Base-by-base conservation (phyloP, 1,140 invertebrate species). In the Pachypsylla venusta region DNA sequence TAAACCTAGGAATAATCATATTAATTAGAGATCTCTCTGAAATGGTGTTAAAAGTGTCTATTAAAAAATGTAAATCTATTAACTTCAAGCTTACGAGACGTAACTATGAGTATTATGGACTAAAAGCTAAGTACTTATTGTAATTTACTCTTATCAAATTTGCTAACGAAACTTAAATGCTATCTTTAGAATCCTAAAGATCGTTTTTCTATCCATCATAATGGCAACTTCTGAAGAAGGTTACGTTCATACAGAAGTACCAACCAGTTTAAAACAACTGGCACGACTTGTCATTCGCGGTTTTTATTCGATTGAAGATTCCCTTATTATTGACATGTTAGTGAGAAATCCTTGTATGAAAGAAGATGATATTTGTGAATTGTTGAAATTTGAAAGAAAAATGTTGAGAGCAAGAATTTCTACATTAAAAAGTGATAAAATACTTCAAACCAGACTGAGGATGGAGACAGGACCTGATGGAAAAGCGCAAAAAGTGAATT, bases 311-410 rank as follows among this genome's bases (percentile, higher is more conserved):
- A 85, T 90, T 63, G 93, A 97, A 75, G 92, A 96, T 78, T 82
- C 88, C 1, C 77, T 98, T 1, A 91, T 96, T 54, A 85, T 96
- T 54, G 93, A 97, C 73, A 91, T 96, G 85, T 74, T 97, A 13
- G 90, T 96, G 26, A 76, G 91, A 68, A 93, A 95, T 79, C 89
- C 89, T 25, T 95, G 87, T 81, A 93, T 97, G 86, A 96, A 95
- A 75, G 94, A 98, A 75, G 93, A 97, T 69, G 93, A 97, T 71
- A 85, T 97, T 55, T 87, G 87, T 66, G 92, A 95, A 70, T 73
- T 97, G 28, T 69, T 97, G 12, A 93, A 92, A 70, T 96, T 96
- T 75, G 93, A 98, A 69, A 78, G 85, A 60, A 97, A 97, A 79
- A 92, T 95, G 80, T 74, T 97, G 24, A 76, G 93, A 64, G 83